Percentiles rank a stretch among this genome's conserved stretches.
phyloP scores from a whole-genome alignment of 2,888 invertebrate genomes.

The Pharmacophagus antenor region DNA sequence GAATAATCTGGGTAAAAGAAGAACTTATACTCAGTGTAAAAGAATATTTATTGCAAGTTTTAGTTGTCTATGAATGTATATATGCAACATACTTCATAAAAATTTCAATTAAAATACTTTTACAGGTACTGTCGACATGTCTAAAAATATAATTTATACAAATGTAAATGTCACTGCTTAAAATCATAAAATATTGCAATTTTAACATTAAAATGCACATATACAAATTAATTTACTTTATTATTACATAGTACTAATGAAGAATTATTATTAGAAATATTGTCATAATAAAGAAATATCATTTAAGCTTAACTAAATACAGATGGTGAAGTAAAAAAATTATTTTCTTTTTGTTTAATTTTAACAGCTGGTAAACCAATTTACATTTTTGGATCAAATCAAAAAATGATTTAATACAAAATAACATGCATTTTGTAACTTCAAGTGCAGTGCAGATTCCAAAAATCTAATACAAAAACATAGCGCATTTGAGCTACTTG shows the following conservation, averaged over 20 bases:
- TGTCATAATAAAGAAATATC: conserved; percentile 15
- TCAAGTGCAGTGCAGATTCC: conserved; percentile 17
- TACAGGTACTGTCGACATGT: conserved; percentile 20
- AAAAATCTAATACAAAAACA: background rate
- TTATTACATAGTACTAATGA: conserved; percentile 2
- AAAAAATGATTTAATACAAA: background rate
- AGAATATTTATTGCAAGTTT: conserved; percentile 7
- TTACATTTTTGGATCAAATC: conserved; percentile 5
- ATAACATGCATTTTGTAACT: conserved; percentile 23
- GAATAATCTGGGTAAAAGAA: background rate
- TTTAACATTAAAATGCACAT: conserved; percentile 9
- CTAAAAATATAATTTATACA: conserved; percentile 10
- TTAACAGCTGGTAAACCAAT: conserved; percentile 6
- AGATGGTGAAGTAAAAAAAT: conserved; percentile 1
- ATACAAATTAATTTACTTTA: background rate
- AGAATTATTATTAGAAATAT: conserved; percentile 13
- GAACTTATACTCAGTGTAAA: conserved; percentile 6
- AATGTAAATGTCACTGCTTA: conserved; percentile 2
- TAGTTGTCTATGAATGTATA: background rate
- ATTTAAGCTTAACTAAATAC: conserved; percentile 12
- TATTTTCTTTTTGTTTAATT: background rate
- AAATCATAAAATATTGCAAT: conserved; percentile 18
- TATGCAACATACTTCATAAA: background rate
- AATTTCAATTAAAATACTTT: conserved; percentile 9
- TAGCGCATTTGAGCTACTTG: background rate